Conservation (phyloP, 2,888 invertebrate species). For the Conomelus anceps region DNA sequence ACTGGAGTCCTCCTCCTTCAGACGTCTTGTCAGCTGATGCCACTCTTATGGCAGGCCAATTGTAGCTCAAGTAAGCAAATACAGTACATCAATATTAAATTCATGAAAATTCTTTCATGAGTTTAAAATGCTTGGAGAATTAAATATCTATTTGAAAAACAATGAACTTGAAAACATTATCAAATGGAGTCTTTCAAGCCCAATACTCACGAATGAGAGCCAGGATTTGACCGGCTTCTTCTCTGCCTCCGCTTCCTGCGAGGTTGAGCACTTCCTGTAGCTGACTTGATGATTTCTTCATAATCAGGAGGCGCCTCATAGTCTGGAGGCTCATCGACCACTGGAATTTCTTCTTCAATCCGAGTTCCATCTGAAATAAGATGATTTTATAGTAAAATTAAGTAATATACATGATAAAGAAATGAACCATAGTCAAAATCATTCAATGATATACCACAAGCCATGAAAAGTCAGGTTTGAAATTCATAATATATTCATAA, state of each 20-base stretch:
- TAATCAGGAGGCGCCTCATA: slow-evolving; percentile 68
- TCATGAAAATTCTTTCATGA: no score
- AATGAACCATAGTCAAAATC: slow-evolving; percentile 24
- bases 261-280: background rate
- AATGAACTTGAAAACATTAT: no score
- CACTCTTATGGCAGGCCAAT: no score
- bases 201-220: background rate
- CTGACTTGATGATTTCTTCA: slow-evolving; percentile 55
- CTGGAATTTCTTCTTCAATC: slow-evolving; percentile 43
- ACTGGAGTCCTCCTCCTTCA: no score
- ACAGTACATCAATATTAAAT: no score
- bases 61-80: no score
- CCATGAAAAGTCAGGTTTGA: no score
- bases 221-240: background rate
- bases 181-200: background rate
- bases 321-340: slow-evolving; percentile 56
- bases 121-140: no score
- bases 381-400: slow-evolving; percentile 27
- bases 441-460: no score
- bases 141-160: no score
- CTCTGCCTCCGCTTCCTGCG: background rate
- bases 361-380: slow-evolving; percentile 44
- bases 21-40: no score
- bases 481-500: no score
- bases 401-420: slow-evolving; percentile 37